Evolutionary conservation across 2,797 vertebrate species (phyloP).

Genomic region (Tadarida brasiliensis): DNA sequence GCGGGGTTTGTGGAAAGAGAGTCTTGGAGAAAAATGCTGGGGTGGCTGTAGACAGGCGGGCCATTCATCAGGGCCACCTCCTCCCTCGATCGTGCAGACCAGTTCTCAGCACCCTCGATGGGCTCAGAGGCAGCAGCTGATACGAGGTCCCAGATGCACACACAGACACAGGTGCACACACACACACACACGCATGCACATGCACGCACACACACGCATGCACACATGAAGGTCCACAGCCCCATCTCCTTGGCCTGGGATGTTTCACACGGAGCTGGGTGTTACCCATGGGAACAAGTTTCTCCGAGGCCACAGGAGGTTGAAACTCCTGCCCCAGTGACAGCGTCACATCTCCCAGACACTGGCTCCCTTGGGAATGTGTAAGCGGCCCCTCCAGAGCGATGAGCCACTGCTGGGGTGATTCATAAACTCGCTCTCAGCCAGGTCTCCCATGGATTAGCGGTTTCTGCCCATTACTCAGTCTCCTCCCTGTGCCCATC

Average conservation of each 20-base stretch:
- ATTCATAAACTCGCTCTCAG: constrained; percentile 43
- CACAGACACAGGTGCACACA: neutral
- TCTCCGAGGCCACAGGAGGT: constrained; percentile 26
- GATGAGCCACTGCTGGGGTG: constrained; percentile 27
- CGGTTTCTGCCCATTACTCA: neutral
- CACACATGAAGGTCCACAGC: too few species aligned
- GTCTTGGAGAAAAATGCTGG: neutral
- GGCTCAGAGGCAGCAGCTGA: neutral
- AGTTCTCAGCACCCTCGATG: neutral
- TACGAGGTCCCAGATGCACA: neutral
- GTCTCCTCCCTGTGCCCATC: neutral
- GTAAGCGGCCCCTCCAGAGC: constrained; percentile 38
- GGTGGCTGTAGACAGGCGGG: neutral
- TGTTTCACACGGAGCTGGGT: constrained; percentile 31
- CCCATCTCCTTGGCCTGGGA: neutral
- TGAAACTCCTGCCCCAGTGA: constrained; percentile 61
- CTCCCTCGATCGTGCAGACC: rapidly evolving
- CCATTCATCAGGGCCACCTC: neutral
- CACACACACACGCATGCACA: neutral
- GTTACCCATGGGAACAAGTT: constrained; percentile 68
- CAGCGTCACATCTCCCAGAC: constrained; percentile 42
- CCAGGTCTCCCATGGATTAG: neutral
- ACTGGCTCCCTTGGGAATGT: constrained; percentile 70
- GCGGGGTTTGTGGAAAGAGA: constrained; percentile 28
- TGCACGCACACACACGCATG: neutral